Evolutionary conservation across 2,888 invertebrate species (phyloP).

Genomic region (Agrochola litura): DNA sequence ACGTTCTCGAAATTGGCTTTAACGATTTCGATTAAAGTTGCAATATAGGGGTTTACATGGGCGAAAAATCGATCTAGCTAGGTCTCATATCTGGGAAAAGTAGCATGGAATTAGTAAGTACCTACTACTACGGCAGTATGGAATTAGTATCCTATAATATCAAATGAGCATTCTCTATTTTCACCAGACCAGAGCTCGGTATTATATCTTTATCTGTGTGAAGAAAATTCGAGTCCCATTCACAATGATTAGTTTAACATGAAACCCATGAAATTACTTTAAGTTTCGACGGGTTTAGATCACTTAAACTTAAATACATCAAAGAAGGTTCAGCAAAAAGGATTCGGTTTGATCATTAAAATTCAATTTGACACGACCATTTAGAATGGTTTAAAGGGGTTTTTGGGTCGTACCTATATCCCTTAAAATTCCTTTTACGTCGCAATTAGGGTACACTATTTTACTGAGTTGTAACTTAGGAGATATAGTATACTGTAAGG

Average conservation of each 20-base stretch:
- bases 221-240: background rate
- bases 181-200: no score
- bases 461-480: constrained; percentile 22
- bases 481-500: background rate
- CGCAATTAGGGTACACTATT: constrained; percentile 56
- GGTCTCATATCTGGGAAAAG: no score
- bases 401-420: constrained; percentile 63
- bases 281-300: constrained; percentile 26
- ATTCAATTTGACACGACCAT: constrained; percentile 75
- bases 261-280: constrained; percentile 12
- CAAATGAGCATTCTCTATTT: no score
- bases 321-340: constrained; percentile 49
- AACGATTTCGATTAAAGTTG: no score
- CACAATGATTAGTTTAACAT: background rate
- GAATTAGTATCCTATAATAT: no score
- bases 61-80: no score
- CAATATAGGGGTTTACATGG: no score
- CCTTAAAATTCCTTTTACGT: constrained; percentile 67
- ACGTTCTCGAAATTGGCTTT: no score
- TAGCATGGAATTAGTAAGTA: no score
- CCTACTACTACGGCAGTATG: no score
- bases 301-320: constrained; percentile 32
- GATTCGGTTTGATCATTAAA: constrained; percentile 72
- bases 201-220: background rate
- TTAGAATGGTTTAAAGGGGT: constrained; percentile 69